Evolutionary conservation across 2,113 vertebrate genomes (phyloP).

Genomic region (Entomyzon cyanotis): DNA sequence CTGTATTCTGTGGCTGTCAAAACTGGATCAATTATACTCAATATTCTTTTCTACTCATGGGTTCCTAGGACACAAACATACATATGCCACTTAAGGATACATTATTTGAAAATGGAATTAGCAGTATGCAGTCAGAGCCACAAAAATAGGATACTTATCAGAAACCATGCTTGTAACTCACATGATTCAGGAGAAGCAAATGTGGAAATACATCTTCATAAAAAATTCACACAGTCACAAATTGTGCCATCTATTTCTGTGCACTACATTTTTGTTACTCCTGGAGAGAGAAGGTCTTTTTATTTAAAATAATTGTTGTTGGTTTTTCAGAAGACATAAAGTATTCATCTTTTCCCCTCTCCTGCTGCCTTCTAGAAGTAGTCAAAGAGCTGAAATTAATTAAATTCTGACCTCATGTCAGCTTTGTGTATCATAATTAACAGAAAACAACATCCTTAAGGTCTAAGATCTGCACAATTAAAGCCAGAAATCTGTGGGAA

Average conservation of each 20-base stretch:
- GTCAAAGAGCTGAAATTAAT: slow-evolving; percentile 63
- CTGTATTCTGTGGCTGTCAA: not conserved
- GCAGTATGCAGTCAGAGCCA: not conserved
- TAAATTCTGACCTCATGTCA: slow-evolving; percentile 59
- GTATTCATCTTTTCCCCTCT: slow-evolving; percentile 39
- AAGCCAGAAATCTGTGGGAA: slow-evolving; percentile 20
- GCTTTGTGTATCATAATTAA: slow-evolving; percentile 59
- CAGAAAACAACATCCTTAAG: slow-evolving; percentile 45
- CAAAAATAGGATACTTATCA: slow-evolving; percentile 27
- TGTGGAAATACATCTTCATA: slow-evolving; percentile 53
- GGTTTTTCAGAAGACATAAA: not conserved
- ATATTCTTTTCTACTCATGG: not conserved
- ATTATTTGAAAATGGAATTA: slow-evolving; percentile 40
- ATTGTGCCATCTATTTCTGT: slow-evolving; percentile 55
- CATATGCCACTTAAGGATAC: not conserved
- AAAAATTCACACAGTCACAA: slow-evolving; percentile 62
- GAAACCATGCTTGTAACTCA: slow-evolving; percentile 37
- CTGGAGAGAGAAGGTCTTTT: slow-evolving; percentile 32
- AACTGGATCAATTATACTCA: not conserved
- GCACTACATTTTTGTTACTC: slow-evolving; percentile 16
- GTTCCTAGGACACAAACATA: not conserved
- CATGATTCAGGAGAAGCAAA: slow-evolving; percentile 40
- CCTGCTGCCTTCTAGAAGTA: slow-evolving; percentile 53
- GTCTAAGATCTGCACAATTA: slow-evolving; percentile 55
- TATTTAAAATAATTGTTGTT: slow-evolving; percentile 61